Conservation (phyloP, 2,797 vertebrate species). For the Sciurus carolinensis region DNA sequence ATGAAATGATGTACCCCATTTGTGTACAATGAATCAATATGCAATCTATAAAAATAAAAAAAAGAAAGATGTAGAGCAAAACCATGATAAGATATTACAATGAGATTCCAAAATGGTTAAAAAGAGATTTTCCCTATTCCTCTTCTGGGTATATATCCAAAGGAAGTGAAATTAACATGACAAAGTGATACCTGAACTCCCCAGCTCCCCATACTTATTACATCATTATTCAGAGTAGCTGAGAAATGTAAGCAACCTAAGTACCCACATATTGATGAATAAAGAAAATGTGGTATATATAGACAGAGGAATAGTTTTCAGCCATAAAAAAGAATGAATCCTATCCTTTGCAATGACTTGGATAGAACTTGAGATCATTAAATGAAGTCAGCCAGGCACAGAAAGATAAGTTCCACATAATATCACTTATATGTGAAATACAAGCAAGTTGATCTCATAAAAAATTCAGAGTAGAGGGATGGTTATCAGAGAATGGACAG, state of each 20-base stretch:
- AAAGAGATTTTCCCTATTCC: too few species aligned
- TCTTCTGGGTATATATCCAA: too few species aligned
- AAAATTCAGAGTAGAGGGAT: too few species aligned
- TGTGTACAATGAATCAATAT: too few species aligned
- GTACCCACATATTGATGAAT: not conserved
- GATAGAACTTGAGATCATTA: not conserved
- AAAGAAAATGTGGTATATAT: not conserved
- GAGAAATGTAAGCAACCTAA: not conserved
- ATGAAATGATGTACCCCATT: too few species aligned
- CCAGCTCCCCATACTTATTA: too few species aligned
- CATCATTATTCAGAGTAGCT: too few species aligned
- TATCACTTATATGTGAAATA: not conserved
- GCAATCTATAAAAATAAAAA: too few species aligned
- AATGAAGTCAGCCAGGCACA: too few species aligned
- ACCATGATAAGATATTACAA: not conserved
- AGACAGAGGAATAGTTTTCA: not conserved
- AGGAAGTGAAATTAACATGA: too few species aligned
- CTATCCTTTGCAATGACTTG: too few species aligned
- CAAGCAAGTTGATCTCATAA: not conserved
- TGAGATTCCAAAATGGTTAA: not conserved
- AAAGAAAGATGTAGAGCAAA: not conserved
- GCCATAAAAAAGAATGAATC: not conserved
- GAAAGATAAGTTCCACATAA: not conserved
- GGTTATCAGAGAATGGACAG: not conserved
- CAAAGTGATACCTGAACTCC: too few species aligned